These are phyloP conservation scores for Nestor notabilis DNA, from an alignment of 2,113 vertebrate species.

Conservation along the genomic window DNA sequence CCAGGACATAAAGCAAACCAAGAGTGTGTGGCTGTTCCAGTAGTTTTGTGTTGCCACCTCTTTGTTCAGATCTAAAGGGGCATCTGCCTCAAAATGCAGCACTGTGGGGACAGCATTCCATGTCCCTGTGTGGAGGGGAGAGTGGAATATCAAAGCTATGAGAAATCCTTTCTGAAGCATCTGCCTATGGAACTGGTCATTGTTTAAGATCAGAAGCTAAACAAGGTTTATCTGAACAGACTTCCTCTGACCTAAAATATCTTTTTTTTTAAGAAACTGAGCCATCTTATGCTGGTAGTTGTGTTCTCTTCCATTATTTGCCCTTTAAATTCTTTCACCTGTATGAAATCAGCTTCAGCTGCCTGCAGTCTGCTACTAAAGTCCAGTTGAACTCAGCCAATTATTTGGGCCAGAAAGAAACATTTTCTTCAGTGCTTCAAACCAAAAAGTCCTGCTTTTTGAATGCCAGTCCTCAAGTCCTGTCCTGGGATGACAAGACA, in stretches of 20 bases:
- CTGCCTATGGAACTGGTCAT: background rate
- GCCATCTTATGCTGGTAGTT: background rate
- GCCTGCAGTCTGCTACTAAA: background rate
- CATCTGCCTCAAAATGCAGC: background rate
- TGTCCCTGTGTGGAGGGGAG: background rate
- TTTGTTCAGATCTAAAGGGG: background rate
- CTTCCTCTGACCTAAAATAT: background rate
- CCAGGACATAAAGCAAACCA: background rate
- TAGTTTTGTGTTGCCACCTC: background rate
- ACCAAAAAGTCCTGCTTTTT: background rate
- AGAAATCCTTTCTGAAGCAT: background rate
- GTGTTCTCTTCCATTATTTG: background rate
- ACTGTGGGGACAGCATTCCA: background rate
- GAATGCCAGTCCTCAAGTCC: background rate
- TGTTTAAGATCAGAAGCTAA: background rate
- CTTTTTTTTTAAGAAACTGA: background rate
- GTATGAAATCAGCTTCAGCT: background rate
- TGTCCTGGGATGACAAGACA: background rate
- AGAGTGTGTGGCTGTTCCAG: background rate
- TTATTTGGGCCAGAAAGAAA: background rate
- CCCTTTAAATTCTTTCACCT: background rate
- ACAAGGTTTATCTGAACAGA: background rate
- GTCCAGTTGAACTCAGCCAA: background rate
- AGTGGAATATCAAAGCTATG: background rate
- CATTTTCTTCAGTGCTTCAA: background rate